Conservation (phyloP, 2,888 invertebrate species). For the Chironomus riparius region DNA sequence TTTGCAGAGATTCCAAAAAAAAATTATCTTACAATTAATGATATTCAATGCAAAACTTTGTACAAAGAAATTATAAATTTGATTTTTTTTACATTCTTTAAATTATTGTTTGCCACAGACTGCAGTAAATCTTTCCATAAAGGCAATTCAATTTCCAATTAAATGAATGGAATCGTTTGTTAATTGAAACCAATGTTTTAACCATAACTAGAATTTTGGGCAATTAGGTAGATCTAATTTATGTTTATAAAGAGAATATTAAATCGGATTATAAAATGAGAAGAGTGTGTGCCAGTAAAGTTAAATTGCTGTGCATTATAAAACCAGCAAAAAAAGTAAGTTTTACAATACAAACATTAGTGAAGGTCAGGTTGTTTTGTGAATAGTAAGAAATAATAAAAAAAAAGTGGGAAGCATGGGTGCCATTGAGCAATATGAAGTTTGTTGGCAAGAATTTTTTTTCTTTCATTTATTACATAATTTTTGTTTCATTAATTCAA, state of each 20-base stretch:
- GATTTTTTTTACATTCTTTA: too few species aligned
- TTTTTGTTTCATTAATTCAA: too few species aligned
- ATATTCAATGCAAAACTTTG: too few species aligned
- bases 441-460: constrained; percentile 1
- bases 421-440: constrained; percentile 15
- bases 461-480: not conserved
- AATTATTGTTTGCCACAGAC: too few species aligned
- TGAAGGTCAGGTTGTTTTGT: constrained; percentile 18
- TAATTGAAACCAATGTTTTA: too few species aligned
- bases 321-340: not conserved
- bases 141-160: too few species aligned
- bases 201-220: not conserved
- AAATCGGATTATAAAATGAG: not conserved
- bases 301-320: too few species aligned
- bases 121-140: too few species aligned
- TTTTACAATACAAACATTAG: not conserved
- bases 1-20: too few species aligned
- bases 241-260: not conserved
- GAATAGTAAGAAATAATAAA: not conserved
- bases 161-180: too few species aligned
- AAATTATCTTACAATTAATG: too few species aligned
- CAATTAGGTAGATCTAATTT: not conserved
- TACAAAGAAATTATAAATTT: too few species aligned
- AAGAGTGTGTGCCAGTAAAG: not conserved
- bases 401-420: constrained; percentile 24